Evolutionary conservation across 2,113 vertebrate genomes (phyloP).

Genomic region (Numida meleagris): DNA sequence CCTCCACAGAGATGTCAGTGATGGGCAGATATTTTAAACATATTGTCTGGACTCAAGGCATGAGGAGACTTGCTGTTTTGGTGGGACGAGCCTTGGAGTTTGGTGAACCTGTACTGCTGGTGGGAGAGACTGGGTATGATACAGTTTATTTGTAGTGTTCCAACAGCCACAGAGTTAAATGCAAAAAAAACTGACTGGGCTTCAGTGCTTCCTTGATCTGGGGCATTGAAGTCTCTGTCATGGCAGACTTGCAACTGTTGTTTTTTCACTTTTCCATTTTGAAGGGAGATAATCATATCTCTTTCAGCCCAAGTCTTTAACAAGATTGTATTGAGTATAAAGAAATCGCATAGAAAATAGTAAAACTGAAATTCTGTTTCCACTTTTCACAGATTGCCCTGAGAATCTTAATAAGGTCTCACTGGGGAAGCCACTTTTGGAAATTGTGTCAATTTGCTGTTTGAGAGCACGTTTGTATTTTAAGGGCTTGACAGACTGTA

Average conservation of each 20-base stretch:
- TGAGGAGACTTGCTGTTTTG: constrained; percentile 89
- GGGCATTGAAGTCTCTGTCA: background rate
- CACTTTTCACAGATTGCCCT: background rate
- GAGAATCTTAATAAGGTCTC: background rate
- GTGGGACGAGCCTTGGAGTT: constrained; percentile 91
- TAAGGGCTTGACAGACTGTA: background rate
- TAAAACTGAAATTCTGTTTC: background rate
- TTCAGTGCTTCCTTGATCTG: background rate
- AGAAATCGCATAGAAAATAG: background rate
- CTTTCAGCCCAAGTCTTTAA: background rate
- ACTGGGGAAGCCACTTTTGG: background rate
- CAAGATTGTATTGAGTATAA: background rate
- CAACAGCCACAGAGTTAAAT: background rate
- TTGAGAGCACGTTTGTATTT: background rate
- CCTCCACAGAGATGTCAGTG: constrained; percentile 71
- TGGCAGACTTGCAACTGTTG: background rate
- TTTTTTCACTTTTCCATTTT: background rate
- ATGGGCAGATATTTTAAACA: constrained; percentile 88
- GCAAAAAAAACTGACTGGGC: background rate
- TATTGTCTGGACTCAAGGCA: constrained; percentile 90
- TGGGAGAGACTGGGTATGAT: constrained; percentile 93
- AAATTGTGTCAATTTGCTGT: background rate
- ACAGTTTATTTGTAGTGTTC: background rate
- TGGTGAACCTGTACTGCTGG: constrained; percentile 91
- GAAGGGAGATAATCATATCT: background rate